Evolutionary conservation across 2,888 invertebrate species (phyloP), one percentile per base, ranked within the genome.

Genomic region (Hirtodrosophila alboralis): DNA sequence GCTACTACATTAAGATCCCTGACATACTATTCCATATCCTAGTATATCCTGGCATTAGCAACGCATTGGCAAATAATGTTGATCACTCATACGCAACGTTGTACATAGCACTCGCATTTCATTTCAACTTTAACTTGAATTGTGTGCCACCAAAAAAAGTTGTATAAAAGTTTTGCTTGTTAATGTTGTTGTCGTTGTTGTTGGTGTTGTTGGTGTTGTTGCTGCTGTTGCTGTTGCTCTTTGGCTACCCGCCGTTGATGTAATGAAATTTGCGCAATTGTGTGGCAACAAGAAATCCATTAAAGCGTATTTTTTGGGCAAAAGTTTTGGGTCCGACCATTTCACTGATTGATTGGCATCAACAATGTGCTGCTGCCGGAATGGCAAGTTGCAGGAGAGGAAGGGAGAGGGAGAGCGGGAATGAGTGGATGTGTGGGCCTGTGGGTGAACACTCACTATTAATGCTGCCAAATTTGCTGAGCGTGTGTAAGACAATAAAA

Each of bases 271-370:
- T 83, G 76, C 60, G 62, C 77, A 85, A 83, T 79, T 79, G 84
- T 76, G 64, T 68, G 80, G 64, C 64, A 68, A 70, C 69, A 69
- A 63, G 63, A 62, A 73, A 76, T 66, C 85, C 79, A 85, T 80
- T 80, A 80, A 80, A 80, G 84, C 66, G 77, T 77, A 75, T 78
- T 78, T 65, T 69, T 16, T 52, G 60, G 48, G 56, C 44, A 57
- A 65, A 80, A 74, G 58, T 77, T 79, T 75, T 36, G 49, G 56
- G 61, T 59, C 61, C 80, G 62, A 69, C 81, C 77, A 73, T 86
- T 80, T 73, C 64, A 61, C 86, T 86, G 86, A 80, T 80, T 80
- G 79, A 80, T 86, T 80, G 79, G 81, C 86, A 85, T 84, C 86
- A 72, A 63, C 57, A 83, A 59, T 71, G 52, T 64, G 70, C 54